Percentiles rank a stretch among this genome's conserved stretches.
These are phyloP conservation scores for Phaethon lepturus DNA, from an alignment of 2,113 vertebrate genomes.

Conservation along the genomic window DNA sequence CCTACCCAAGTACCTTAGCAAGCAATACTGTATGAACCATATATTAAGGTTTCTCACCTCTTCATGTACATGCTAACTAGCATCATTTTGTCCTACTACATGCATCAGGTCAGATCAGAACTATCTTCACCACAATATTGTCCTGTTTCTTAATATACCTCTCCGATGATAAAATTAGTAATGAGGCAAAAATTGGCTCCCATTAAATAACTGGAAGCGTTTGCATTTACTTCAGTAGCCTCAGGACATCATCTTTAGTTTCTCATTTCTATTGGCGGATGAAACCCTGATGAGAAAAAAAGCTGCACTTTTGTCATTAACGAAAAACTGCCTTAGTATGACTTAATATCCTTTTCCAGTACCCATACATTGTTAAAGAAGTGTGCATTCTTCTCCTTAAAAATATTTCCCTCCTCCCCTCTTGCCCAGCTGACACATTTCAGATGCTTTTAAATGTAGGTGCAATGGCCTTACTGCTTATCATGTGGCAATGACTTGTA, in stretches of 20 bases:
- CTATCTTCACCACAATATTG: not conserved
- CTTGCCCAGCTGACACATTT: not conserved
- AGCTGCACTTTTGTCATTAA: not conserved
- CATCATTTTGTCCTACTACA: not conserved
- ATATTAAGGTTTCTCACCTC: not conserved
- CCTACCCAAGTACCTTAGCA: not conserved
- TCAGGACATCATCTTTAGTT: not conserved
- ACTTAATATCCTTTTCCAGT: not conserved
- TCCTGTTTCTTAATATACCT: not conserved
- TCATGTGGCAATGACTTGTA: not conserved
- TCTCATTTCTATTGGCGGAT: not conserved
- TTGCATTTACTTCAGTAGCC: not conserved
- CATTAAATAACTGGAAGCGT: not conserved
- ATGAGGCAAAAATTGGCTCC: not conserved
- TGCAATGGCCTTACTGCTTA: not conserved
- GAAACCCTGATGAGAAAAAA: not conserved
- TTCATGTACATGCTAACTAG: not conserved
- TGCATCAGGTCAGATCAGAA: not conserved
- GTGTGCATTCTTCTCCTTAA: not conserved
- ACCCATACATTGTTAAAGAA: not conserved
- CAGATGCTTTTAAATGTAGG: not conserved
- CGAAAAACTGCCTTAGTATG: not conserved
- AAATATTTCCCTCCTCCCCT: not conserved
- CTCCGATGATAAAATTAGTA: not conserved
- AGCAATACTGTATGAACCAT: not conserved